phyloP scores from a whole-genome alignment of 2,888 invertebrate species.

The Eledona agricola region DNA sequence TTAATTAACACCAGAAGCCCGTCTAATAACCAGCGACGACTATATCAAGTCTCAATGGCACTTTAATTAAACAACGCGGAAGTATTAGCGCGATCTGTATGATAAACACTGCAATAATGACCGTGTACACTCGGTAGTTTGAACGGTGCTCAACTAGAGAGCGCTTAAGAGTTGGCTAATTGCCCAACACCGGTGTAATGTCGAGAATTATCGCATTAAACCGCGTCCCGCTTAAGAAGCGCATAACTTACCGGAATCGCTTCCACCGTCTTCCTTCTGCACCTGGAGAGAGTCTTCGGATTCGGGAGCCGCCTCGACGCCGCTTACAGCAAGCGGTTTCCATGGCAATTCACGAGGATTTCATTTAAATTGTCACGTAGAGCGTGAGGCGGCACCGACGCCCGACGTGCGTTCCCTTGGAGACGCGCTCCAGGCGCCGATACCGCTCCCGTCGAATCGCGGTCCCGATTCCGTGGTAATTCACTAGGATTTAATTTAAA shows the following conservation, averaged over 20 bases:
- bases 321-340: conserved; percentile 58
- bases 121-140: conserved; percentile 18
- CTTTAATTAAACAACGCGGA: conserved; percentile 32
- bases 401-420: conserved; percentile 41
- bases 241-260: too few relatives aligned
- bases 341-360: conserved; percentile 62
- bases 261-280: too few relatives aligned
- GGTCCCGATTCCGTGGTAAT: conserved; percentile 65
- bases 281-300: too few relatives aligned
- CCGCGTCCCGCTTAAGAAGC: too few relatives aligned
- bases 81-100: conserved; percentile 31
- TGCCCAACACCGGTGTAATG: conserved; percentile 44
- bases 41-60: conserved; percentile 18
- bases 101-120: conserved; percentile 33
- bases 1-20: conserved; percentile 19
- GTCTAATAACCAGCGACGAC: conserved; percentile 5
- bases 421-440: conserved; percentile 46
- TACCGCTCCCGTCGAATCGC: conserved; percentile 46
- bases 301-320: conserved; percentile 41
- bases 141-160: conserved; percentile 12
- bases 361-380: conserved; percentile 61
- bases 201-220: conserved; percentile 45
- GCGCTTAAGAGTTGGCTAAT: conserved; percentile 22
- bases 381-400: conserved; percentile 25
- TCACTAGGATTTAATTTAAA: conserved; percentile 81